Base-by-base conservation (phyloP, 2,888 invertebrate species). In the Drosophila mimetica region DNA sequence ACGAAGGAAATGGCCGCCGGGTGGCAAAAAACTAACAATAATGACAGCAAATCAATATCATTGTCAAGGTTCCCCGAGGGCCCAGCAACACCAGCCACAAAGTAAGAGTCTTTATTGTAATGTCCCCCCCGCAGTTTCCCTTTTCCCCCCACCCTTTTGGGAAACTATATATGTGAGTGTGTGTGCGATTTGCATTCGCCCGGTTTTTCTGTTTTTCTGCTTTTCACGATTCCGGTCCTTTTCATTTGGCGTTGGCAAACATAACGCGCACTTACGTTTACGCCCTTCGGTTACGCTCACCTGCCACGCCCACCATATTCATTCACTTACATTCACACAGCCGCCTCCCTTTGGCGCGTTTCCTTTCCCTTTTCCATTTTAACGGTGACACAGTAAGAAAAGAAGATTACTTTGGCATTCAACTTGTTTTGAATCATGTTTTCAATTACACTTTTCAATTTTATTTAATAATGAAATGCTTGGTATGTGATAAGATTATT, bases 1-100 rank as follows among this genome's bases (percentile, higher is more conserved):
- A 28, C 44, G 42, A 14, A 4, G n/a, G 22, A 8, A 11, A 18
- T 18, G 9, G 41, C 44, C 44, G 44, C 75, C 14, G 55, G 34
- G 48, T 13, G 30, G 50, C 37, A 39, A 75, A 79, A 84, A 80
- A 78, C 81, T 80, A 84, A 80, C 75, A 82, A 82, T 85, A 86
- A 83, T 86, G 80, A 80, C 86, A 80, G 77, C 75, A 83, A 84
- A 86, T 86, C 86, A 86, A 84, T 84, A 83, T 83, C 74, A 86
- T 79, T 75, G 77, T 67, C 57, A 54, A 71, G 73, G 75, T 82
- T 74, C 61, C 42, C 48, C 65, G 84, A 48, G 25, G 54, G 54
- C 30, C 39, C 39, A 36, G 46, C 57, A 57, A 47, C 47, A 53
- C 41, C 34, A 67, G 50, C 55, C 28, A 53, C 79, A 77, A 82